Conservation (phyloP, 2,888 invertebrate species). For the Plebejus anna region DNA sequence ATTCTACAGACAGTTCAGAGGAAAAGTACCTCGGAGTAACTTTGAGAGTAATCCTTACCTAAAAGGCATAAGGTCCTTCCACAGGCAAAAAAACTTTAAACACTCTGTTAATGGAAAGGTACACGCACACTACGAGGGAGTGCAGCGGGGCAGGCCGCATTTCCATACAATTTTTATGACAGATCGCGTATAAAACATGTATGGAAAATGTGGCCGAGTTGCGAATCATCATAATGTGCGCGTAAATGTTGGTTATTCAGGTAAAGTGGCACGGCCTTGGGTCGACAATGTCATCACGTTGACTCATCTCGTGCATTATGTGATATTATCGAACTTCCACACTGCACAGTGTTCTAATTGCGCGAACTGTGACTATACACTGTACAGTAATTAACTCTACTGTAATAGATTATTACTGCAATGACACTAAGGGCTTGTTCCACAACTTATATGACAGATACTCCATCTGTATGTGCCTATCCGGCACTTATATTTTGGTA, state of each 20-base stretch:
- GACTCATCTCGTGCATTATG: slow-evolving; percentile 1
- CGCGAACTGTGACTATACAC: not conserved
- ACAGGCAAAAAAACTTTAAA: too few relatives aligned
- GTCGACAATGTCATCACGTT: not conserved
- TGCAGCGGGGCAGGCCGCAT: too few relatives aligned
- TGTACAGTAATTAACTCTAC: not conserved
- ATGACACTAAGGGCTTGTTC: not conserved
- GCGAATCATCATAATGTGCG: not conserved
- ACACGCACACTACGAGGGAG: too few relatives aligned
- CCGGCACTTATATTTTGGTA: too few relatives aligned
- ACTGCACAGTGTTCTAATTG: not conserved
- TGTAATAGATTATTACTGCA: not conserved
- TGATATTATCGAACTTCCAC: not conserved
- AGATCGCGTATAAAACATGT: too few relatives aligned
- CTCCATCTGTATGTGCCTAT: too few relatives aligned
- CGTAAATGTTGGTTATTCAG: not conserved
- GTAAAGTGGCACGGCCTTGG: not conserved
- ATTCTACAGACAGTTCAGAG: too few relatives aligned
- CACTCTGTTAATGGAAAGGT: too few relatives aligned
- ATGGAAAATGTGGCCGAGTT: too few relatives aligned
- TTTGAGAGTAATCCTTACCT: not conserved
- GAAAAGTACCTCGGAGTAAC: too few relatives aligned
- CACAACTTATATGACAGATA: too few relatives aligned
- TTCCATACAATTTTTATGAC: too few relatives aligned
- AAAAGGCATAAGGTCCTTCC: not conserved